Base-by-base conservation (phyloP, 2,113 vertebrate species). In the Corythornis vintsioides region DNA sequence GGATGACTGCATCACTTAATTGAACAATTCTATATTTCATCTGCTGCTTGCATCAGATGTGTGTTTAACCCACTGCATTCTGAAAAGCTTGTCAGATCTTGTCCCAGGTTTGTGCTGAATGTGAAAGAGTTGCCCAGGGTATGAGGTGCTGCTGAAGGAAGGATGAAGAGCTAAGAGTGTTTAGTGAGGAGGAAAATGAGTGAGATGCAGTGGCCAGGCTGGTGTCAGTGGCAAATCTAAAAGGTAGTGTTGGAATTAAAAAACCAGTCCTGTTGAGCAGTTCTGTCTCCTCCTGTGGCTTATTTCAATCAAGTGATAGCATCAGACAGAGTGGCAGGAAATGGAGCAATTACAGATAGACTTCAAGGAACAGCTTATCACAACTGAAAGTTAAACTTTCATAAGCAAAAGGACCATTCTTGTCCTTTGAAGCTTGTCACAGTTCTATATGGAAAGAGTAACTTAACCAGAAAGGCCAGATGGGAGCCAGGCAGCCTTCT, bases 341-440 rank as follows among this genome's bases (percentile, higher is more conserved):
- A 90, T 81, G 79, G 76, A 95, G 76, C 96, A 91, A 86, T 95
- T 94, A 83, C 80, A 95, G 88, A 91, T 57, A 94, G 86, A 86
- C 86, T 78, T 91, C 80, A 94, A 91, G 83, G 88, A 96, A 67
- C 67, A 52, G 90, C 85, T 93, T 89, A 91, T 94, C 86, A 65
- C 72, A 52, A 43, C 13, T 64, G 83, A 71, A 93, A 76, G 85
- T 86, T 95, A 89, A 88, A 85, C 85, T 85, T 80, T 29, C 59
- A 47, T 59, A 77, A 85, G 93, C 73, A 73, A 29, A 80, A 90
- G 56, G 82, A 85, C 91, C 75, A 20, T 66, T 94, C 50, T 72
- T 85, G 82, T 28, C 43, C 89, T 87, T 91, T 87, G 75, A 59
- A 92, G 87, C 89, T 83, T 85, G 78, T 57, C 79, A 42, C 66